Evolutionary conservation across 1,140 invertebrate species (phyloP), one percentile per base, ranked within the genome.

Genomic region (Mactra quadrangularis): DNA sequence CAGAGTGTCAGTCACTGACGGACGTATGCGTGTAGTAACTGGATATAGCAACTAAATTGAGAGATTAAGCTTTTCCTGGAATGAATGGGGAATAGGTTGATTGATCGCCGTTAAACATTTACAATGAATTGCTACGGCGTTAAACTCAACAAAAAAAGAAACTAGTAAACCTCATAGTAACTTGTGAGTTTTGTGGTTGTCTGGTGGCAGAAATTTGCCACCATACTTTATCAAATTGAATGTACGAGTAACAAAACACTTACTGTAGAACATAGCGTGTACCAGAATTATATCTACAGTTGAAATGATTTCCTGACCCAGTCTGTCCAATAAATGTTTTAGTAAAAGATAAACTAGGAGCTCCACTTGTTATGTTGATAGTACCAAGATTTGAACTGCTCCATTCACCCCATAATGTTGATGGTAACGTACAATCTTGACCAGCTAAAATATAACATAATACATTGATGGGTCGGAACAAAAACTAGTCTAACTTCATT

Each of bases 381-480:
- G 52, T 74, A 57, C 53, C 71, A 11, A 74, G 71, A 31, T 74
- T 74, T 1, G 71, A 27, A 33, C 71, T 74, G 41, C 31, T 74
- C 71, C 71, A 74, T 15, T 31, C 25, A n/a, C 71, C 71, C 33
- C 27, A 27, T 22, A 74, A 31, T 15, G 41, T 53, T 25, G 45
- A 2, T 25, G 71, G 71, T 0, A 74, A 25, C 15, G 50, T 74
- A 27, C 71, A 74, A 22, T 57, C 55, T n/a, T 74, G 71, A 15
- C 33, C 33, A 1, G 59, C 71, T 74, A 53, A 68, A 68, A 68
- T 15, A 41, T n/a, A n/a, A n/a, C n/a, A n/a, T n/a, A n/a, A n/a
- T n/a, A n/a, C n/a, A n/a, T n/a, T n/a, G 15, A 41, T 41, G 38
- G 6, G 38, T 41, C 6, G 15, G 6, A 41, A 41, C 15, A 41